Conservation (phyloP, 2,888 invertebrate genomes). For the Amiota mariae region DNA sequence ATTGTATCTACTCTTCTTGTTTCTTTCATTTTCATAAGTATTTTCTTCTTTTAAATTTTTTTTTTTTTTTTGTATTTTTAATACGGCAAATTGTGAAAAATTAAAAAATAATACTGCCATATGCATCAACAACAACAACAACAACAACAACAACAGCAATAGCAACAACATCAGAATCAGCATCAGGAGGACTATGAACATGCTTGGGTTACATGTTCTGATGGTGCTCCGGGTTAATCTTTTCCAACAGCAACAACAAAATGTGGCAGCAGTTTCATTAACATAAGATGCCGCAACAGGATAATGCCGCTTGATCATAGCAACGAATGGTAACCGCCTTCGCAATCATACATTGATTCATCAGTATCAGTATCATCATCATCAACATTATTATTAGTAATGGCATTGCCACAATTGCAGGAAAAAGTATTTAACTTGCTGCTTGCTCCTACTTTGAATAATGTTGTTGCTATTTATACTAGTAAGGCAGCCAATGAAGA, state of each 20-base stretch:
- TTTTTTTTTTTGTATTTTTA: not conserved
- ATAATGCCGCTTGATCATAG: constrained; percentile 26
- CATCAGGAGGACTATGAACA: not conserved
- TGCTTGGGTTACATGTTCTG: not conserved
- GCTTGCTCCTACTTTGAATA: not conserved
- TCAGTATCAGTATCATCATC: too few species aligned
- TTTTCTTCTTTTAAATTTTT: not conserved
- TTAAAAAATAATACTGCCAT: constrained; percentile 47
- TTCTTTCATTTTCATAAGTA: not conserved
- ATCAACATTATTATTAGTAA: too few species aligned
- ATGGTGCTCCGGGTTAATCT: not conserved
- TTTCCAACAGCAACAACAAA: not conserved
- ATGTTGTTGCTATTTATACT: not conserved
- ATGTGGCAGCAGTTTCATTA: constrained; percentile 21
- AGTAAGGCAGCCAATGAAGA: not conserved
- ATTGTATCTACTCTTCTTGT: too few species aligned
- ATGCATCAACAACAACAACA: constrained; percentile 35
- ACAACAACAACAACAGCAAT: not conserved
- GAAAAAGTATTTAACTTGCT: constrained; percentile 16
- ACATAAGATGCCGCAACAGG: constrained; percentile 25
- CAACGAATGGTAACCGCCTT: not conserved
- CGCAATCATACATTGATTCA: too few species aligned
- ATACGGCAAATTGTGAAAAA: not conserved
- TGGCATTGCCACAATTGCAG: not conserved
- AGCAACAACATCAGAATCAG: not conserved